phyloP scores from a whole-genome alignment of 2,888 invertebrate species.

The Neoascia interrupta region DNA sequence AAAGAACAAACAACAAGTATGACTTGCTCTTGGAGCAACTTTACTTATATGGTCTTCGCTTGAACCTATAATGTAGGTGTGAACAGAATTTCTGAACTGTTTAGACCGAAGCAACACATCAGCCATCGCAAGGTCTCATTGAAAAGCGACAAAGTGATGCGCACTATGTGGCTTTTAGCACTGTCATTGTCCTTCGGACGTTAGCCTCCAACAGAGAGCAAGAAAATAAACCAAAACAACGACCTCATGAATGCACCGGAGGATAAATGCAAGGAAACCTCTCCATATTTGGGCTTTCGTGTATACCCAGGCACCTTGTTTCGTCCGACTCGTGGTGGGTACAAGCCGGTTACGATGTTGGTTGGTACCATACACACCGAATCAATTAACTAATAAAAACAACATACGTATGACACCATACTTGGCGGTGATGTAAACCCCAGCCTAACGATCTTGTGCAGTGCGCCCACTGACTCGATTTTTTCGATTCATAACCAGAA shows the following conservation, averaged over 20 bases:
- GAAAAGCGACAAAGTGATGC: conserved; percentile 27
- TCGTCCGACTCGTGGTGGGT: conserved; percentile 32
- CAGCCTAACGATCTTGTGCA: conserved; percentile 21
- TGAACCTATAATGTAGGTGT: conserved; percentile 47
- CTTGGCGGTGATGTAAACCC: conserved; percentile 54
- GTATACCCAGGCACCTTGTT: conserved; percentile 10
- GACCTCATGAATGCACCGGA: conserved; percentile 4
- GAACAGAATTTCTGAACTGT: background rate
- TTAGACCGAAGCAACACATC: background rate
- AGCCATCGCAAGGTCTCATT: conserved; percentile 15
- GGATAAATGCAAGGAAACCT: conserved; percentile 16
- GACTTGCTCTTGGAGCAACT: conserved; percentile 42
- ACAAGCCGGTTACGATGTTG: conserved; percentile 39
- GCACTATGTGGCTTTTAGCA: conserved; percentile 13
- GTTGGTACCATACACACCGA: conserved; percentile 24
- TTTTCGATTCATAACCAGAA: background rate
- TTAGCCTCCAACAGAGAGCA: too few species aligned
- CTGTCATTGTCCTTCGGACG: conserved; percentile 39
- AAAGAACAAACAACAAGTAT: conserved; percentile 40
- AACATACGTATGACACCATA: conserved; percentile 58
- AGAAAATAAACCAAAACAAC: too few species aligned
- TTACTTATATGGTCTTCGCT: conserved; percentile 36
- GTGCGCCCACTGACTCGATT: conserved; percentile 43
- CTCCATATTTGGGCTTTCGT: conserved; percentile 39
- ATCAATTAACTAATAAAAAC: conserved; percentile 33